A percentile compares a stretch with the other conserved stretches of the same genome.
phyloP scores from a whole-genome alignment of 2,888 invertebrate species.

The Synanthedon tipuliformis region DNA sequence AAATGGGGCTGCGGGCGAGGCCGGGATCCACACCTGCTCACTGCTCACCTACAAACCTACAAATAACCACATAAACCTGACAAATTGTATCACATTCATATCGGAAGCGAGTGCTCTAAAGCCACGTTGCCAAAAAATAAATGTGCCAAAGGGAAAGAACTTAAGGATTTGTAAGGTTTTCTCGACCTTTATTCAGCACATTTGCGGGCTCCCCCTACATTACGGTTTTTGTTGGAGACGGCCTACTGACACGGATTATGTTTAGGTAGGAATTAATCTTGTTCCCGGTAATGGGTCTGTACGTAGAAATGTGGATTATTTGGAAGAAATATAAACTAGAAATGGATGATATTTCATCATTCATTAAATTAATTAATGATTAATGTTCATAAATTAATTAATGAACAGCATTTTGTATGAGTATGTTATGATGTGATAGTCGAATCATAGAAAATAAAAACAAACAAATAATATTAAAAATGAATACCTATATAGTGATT shows the following conservation, averaged over 20 bases:
- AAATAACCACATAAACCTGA: slow-evolving; percentile 64
- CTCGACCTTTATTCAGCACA: slow-evolving; percentile 24
- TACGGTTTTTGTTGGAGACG: slow-evolving; percentile 22
- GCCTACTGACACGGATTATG: slow-evolving; percentile 20
- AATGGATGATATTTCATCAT: too few relatives aligned
- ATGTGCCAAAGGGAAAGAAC: slow-evolving; percentile 18
- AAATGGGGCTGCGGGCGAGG: slow-evolving; percentile 29
- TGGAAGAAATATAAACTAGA: too few relatives aligned
- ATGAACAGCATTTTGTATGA: too few relatives aligned
- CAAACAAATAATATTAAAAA: too few relatives aligned
- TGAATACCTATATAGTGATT: too few relatives aligned
- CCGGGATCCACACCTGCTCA: slow-evolving; percentile 45
- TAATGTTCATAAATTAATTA: too few relatives aligned
- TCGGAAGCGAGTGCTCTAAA: slow-evolving; percentile 36
- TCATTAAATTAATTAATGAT: too few relatives aligned
- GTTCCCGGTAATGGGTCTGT: neutral
- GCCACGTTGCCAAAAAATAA: slow-evolving; percentile 39
- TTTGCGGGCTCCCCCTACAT: slow-evolving; percentile 23
- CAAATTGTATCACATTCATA: slow-evolving; percentile 64
- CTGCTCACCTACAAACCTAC: slow-evolving; percentile 42
- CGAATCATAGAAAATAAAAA: too few relatives aligned
- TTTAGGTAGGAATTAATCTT: slow-evolving; percentile 10
- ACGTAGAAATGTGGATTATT: too few relatives aligned
- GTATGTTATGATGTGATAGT: too few relatives aligned
- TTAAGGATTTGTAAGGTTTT: slow-evolving; percentile 28